Percentiles rank a stretch among this genome's conserved stretches.
Conservation (phyloP, 1,140 invertebrate species). For the Pseudomyrmex gracilis region DNA sequence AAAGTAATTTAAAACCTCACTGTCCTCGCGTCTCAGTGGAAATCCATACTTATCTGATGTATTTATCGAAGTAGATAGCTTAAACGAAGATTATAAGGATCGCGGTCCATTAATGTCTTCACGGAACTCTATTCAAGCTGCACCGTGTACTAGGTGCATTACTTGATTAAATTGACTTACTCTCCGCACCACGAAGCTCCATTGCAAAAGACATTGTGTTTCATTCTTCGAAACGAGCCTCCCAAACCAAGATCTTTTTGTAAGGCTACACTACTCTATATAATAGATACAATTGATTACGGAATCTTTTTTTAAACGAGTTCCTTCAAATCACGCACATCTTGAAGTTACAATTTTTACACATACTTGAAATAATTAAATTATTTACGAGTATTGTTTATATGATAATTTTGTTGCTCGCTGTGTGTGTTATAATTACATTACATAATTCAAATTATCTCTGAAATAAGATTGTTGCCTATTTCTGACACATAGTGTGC, state of each 20-base stretch:
- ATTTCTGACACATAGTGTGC: too few relatives aligned
- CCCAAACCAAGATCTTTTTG: slow-evolving; percentile 23
- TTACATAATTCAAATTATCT: too few relatives aligned
- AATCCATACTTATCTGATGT: slow-evolving; percentile 51
- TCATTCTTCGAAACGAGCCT: slow-evolving; percentile 12
- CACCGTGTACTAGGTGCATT: slow-evolving; percentile 51
- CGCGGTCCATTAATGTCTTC: slow-evolving; percentile 62
- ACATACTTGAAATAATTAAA: background rate
- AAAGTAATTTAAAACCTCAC: slow-evolving; percentile 34
- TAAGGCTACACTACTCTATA: slow-evolving; percentile 29
- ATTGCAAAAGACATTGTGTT: slow-evolving; percentile 35
- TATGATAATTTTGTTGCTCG: too few relatives aligned
- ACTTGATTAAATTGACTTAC: slow-evolving; percentile 61
- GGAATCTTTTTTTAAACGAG: slow-evolving; percentile 8
- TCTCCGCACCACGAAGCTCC: slow-evolving; percentile 38
- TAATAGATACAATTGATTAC: slow-evolving; percentile 34
- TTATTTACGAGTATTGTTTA: too few relatives aligned
- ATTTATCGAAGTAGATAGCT: slow-evolving; percentile 55
- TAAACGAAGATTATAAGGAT: slow-evolving; percentile 58
- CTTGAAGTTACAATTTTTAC: background rate
- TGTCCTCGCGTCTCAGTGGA: background rate
- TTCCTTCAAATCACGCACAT: background rate
- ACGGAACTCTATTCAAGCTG: slow-evolving; percentile 45
- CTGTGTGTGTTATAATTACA: too few relatives aligned
- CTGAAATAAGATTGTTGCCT: too few relatives aligned